Conservation (phyloP, 2,797 vertebrate species). For the Enteromius treurensis region DNA sequence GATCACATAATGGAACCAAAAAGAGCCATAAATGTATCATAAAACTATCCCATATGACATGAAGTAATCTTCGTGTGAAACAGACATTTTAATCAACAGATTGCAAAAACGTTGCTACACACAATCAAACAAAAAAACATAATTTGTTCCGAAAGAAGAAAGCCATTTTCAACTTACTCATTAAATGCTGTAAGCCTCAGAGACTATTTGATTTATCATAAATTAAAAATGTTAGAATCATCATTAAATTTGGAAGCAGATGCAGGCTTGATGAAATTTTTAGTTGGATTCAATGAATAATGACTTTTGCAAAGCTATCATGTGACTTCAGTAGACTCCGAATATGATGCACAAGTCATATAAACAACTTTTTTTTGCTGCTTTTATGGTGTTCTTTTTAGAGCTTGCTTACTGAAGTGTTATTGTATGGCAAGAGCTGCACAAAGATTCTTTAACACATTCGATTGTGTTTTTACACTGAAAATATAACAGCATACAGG, state of each 20-base stretch:
- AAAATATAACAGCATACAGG: constrained; percentile 3
- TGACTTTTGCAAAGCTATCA: constrained; percentile 4
- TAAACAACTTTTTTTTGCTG: background rate
- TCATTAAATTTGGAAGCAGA: constrained; percentile 48
- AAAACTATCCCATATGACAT: background rate
- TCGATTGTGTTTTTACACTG: background rate
- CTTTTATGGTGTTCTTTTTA: background rate
- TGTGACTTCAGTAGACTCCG: background rate
- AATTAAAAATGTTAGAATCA: constrained; percentile 8
- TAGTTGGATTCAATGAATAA: background rate
- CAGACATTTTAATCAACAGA: background rate
- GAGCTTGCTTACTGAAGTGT: background rate
- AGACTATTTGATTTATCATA: constrained; percentile 14
- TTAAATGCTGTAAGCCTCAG: background rate
- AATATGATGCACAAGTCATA: background rate
- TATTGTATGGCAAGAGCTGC: background rate
- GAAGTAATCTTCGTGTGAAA: background rate
- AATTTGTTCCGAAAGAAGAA: background rate
- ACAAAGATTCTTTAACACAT: background rate
- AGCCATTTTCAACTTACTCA: background rate
- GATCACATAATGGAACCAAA: background rate
- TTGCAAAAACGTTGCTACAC: background rate
- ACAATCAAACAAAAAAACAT: background rate
- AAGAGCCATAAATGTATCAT: background rate
- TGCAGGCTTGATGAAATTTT: background rate